Evolutionary conservation across 2,888 invertebrate species (phyloP).

Genomic region (Sericinus montela): DNA sequence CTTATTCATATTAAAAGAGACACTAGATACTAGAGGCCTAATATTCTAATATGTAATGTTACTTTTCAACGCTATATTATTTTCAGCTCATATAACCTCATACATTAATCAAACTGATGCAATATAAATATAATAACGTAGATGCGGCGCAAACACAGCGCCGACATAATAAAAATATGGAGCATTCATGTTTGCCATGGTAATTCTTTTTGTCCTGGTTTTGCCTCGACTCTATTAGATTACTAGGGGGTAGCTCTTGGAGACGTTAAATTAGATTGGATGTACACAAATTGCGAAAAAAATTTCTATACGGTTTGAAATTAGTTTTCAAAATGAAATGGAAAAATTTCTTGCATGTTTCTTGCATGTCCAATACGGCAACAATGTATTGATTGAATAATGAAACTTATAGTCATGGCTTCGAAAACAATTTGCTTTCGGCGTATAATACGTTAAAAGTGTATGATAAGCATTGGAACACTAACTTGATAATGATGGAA

Average conservation of each 20-base stretch:
- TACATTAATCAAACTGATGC: constrained; percentile 20
- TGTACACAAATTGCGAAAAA: neutral
- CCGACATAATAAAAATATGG: constrained; percentile 28
- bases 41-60: neutral
- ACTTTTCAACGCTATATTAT: neutral
- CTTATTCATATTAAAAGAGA: too few relatives aligned
- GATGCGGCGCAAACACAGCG: constrained; percentile 22
- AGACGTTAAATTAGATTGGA: neutral
- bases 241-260: constrained; percentile 22
- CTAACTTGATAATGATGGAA: too few relatives aligned
- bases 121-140: constrained; percentile 30
- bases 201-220: constrained; percentile 37
- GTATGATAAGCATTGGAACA: too few relatives aligned
- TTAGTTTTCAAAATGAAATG: neutral
- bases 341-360: neutral
- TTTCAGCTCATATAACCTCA: constrained; percentile 22
- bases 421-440: too few relatives aligned
- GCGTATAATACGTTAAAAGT: too few relatives aligned
- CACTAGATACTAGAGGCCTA: neutral
- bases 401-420: too few relatives aligned
- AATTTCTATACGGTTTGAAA: neutral
- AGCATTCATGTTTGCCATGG: constrained; percentile 31
- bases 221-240: constrained; percentile 45
- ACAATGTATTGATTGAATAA: too few relatives aligned
- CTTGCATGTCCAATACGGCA: too few relatives aligned